phyloP scores from a whole-genome alignment of 2,113 vertebrate genomes.

The Orcinus orca region DNA sequence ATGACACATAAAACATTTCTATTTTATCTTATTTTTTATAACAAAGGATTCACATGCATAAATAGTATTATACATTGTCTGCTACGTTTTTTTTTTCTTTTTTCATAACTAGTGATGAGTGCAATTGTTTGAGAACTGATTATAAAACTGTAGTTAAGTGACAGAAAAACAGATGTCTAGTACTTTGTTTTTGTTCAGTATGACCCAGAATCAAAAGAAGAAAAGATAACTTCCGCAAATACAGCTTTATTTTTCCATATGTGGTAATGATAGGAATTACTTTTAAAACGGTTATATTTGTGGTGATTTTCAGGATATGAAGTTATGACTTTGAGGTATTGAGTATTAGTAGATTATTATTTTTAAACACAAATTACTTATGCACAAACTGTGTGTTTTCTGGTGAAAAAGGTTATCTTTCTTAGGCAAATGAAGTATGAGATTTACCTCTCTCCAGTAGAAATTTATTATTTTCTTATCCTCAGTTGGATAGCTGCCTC shows the following conservation, averaged over 20 bases:
- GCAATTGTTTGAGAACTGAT: neutral
- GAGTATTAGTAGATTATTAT: neutral
- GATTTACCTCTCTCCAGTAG: neutral
- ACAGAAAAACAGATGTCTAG: neutral
- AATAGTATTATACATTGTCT: neutral
- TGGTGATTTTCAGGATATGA: neutral
- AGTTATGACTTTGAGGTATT: neutral
- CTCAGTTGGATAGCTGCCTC: neutral
- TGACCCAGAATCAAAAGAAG: neutral
- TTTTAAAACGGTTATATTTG: neutral
- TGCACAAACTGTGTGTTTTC: neutral
- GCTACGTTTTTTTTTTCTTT: neutral
- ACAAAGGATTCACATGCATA: neutral
- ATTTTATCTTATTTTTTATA: neutral
- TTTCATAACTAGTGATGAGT: neutral
- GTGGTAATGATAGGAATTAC: neutral
- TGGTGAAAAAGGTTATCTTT: neutral
- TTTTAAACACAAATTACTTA: neutral
- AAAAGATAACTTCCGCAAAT: neutral
- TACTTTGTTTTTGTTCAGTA: neutral
- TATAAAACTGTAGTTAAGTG: neutral
- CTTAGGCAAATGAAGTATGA: neutral
- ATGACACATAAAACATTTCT: neutral
- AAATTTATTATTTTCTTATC: neutral
- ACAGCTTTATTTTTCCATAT: neutral